Evolutionary conservation across 2,113 vertebrate species (phyloP).

Genomic region (Tragelaphus buxtoni): DNA sequence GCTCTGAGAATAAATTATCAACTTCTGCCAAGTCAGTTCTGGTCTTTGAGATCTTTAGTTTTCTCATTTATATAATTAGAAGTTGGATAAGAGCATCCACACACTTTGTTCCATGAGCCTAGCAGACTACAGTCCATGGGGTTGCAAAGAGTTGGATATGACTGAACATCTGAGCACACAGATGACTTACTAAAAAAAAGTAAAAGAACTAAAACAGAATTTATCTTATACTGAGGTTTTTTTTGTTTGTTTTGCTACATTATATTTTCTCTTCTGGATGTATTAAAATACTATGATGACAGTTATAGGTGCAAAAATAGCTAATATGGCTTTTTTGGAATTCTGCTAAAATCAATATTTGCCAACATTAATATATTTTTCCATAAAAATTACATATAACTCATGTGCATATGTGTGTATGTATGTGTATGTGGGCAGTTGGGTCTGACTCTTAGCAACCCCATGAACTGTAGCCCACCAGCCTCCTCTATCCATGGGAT

Average conservation of each 20-base stretch:
- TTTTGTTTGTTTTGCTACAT: background rate
- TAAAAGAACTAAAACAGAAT: background rate
- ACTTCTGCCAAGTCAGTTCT: background rate
- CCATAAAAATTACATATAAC: background rate
- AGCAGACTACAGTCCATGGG: background rate
- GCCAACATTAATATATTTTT: background rate
- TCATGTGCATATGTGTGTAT: background rate
- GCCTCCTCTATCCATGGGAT: background rate
- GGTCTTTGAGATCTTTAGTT: background rate
- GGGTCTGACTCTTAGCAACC: background rate
- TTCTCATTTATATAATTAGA: background rate
- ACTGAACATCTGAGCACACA: background rate
- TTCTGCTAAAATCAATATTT: slow-evolving; percentile 12
- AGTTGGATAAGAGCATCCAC: background rate
- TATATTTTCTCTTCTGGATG: background rate
- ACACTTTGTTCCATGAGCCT: background rate
- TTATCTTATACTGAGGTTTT: background rate
- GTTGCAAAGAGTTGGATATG: background rate
- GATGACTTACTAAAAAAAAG: background rate
- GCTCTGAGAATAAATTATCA: background rate
- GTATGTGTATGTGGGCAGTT: background rate
- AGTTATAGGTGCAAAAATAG: background rate
- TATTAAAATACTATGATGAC: background rate
- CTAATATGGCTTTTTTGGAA: background rate
- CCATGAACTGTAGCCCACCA: background rate